phyloP scores from a whole-genome alignment of 2,113 vertebrate species.

The Chloebia gouldiae region DNA sequence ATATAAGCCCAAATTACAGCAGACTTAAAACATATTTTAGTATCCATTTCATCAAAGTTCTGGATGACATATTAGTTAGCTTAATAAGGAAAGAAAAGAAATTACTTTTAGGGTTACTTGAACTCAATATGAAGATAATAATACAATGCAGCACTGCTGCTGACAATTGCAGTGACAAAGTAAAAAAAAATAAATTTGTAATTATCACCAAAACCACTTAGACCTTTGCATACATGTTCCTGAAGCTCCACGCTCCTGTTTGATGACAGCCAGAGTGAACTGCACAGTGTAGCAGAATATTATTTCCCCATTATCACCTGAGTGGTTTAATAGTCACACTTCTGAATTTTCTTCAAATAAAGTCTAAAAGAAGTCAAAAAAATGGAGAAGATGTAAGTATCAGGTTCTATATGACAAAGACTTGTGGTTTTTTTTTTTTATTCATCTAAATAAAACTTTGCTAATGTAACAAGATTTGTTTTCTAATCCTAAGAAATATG shows the following conservation, averaged over 20 bases:
- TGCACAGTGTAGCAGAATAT: neutral
- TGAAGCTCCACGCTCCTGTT: neutral
- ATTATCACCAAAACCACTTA: neutral
- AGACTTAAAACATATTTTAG: neutral
- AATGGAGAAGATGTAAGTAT: neutral
- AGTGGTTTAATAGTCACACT: neutral
- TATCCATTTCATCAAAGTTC: neutral
- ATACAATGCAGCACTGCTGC: neutral
- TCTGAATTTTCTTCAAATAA: neutral
- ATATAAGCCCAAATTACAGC: neutral
- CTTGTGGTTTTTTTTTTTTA: neutral
- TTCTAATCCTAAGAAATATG: neutral
- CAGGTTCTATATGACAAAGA: neutral
- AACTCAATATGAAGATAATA: neutral
- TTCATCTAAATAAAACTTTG: neutral
- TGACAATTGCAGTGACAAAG: neutral
- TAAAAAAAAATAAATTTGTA: neutral
- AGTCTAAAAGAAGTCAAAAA: neutral
- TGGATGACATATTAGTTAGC: neutral
- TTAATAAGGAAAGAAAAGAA: neutral
- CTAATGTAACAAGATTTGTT: neutral
- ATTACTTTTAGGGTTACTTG: neutral
- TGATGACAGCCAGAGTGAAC: neutral
- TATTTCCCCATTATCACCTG: neutral
- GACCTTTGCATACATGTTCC: neutral